Percentiles rank a stretch among this genome's conserved stretches.
Evolutionary conservation across 2,113 vertebrate genomes (phyloP).

Genomic region (Malurus melanocephalus): DNA sequence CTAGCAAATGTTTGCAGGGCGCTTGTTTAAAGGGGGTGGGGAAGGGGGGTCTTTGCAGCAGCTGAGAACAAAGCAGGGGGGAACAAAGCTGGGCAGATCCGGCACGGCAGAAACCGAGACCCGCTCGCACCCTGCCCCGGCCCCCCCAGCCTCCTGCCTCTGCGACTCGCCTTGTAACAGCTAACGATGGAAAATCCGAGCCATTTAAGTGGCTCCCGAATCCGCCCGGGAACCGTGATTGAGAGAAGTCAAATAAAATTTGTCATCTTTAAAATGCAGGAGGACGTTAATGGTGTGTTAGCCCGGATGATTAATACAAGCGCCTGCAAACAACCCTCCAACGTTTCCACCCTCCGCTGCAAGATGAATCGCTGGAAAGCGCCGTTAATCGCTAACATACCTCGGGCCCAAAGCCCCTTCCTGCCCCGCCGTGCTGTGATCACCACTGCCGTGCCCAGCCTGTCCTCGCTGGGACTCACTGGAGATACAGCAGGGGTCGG

Average conservation of each 20-base stretch:
- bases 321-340: conserved; percentile 67
- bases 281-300: conserved; percentile 74
- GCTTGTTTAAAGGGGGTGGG: not conserved
- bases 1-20: conserved; percentile 60
- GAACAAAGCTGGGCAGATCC: not conserved
- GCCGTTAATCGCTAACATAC: conserved; percentile 70
- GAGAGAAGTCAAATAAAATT: conserved; percentile 75
- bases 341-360: conserved; percentile 63
- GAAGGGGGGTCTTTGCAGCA: not conserved
- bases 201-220: conserved; percentile 66
- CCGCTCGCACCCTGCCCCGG: not conserved
- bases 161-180: conserved; percentile 54
- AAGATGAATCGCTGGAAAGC: conserved; percentile 70
- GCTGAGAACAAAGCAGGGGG: conserved; percentile 22
- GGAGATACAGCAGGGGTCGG: not conserved
- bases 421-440: conserved; percentile 26
- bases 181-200: conserved; percentile 66
- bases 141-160: conserved; percentile 29
- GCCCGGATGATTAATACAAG: conserved; percentile 70
- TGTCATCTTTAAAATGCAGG: conserved; percentile 74
- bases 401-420: conserved; percentile 41
- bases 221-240: conserved; percentile 64
- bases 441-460: not conserved
- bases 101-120: not conserved
- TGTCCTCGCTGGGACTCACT: not conserved